These are phyloP conservation scores for Sussaba pulchella DNA, from an alignment of 2,888 invertebrate genomes.

Conservation along the genomic window DNA sequence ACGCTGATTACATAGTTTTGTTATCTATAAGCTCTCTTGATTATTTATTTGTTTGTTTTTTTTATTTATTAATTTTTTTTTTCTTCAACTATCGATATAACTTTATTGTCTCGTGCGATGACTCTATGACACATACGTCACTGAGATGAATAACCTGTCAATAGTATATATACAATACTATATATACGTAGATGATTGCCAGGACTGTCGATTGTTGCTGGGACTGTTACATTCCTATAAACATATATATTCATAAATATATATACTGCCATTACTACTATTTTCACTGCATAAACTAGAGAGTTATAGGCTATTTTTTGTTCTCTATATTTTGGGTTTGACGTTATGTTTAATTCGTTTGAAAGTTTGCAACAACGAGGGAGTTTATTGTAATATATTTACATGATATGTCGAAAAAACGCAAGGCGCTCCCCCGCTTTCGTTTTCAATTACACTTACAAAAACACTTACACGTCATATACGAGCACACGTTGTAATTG, in stretches of 20 bases:
- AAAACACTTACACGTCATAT: constrained; percentile 31
- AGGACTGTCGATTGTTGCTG: constrained; percentile 60
- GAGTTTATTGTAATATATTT: constrained; percentile 23
- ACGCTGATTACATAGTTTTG: constrained; percentile 17
- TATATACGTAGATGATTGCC: constrained; percentile 56
- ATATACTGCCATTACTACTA: constrained; percentile 42
- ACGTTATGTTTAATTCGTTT: constrained; percentile 4
- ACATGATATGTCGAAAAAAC: constrained; percentile 26
- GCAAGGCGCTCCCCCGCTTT: constrained; percentile 48
- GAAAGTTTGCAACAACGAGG: constrained; percentile 42
- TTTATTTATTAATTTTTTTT: constrained; percentile 14
- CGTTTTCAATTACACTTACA: constrained; percentile 32
- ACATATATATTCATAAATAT: constrained; percentile 6
- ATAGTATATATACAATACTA: constrained; percentile 50
- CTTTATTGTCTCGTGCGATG: constrained; percentile 48
- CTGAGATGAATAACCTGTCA: constrained; percentile 22
- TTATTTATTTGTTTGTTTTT: constrained; percentile 17
- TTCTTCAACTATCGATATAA: constrained; percentile 1
- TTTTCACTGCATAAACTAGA: constrained; percentile 53
- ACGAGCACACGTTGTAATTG: constrained; percentile 26
- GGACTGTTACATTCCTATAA: constrained; percentile 52
- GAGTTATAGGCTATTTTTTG: constrained; percentile 49
- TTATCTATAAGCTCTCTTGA: constrained; percentile 34
- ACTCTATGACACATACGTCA: constrained; percentile 57
- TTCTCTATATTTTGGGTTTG: neutral